Evolutionary conservation across 2,888 invertebrate genomes (phyloP).

Genomic region (Pyrrhosoma nymphula): DNA sequence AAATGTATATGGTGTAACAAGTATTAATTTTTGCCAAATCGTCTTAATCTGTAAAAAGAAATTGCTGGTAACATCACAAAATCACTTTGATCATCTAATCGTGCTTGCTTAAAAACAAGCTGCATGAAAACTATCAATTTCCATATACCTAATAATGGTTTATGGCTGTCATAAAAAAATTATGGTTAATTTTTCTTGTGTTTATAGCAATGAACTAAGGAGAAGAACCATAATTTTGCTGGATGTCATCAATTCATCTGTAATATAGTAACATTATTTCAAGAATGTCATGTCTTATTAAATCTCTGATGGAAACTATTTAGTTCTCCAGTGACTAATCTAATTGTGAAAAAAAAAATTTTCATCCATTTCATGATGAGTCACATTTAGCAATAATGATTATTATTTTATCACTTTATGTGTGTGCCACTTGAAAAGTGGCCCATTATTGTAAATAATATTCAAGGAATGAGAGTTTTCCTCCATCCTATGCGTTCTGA

Average conservation of each 20-base stretch:
- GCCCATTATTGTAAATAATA: constrained; percentile 59
- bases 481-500: constrained; percentile 66
- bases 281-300: background rate
- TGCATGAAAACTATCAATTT: background rate
- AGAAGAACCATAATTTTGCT: background rate
- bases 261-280: background rate
- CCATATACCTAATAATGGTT: background rate
- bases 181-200: background rate
- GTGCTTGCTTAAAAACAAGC: background rate
- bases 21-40: background rate
- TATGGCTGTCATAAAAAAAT: background rate
- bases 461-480: constrained; percentile 64
- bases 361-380: background rate
- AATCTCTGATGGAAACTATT: background rate
- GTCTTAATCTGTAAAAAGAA: background rate
- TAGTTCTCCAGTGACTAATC: background rate
- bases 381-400: constrained; percentile 59
- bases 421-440: constrained; percentile 33
- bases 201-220: background rate
- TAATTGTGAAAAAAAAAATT: background rate
- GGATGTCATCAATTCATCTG: background rate
- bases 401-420: constrained; percentile 5
- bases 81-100: background rate
- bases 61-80: background rate
- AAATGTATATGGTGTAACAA: background rate